Base-by-base conservation (phyloP, 1,140 invertebrate species). In the Drosophila parabipectinata region DNA sequence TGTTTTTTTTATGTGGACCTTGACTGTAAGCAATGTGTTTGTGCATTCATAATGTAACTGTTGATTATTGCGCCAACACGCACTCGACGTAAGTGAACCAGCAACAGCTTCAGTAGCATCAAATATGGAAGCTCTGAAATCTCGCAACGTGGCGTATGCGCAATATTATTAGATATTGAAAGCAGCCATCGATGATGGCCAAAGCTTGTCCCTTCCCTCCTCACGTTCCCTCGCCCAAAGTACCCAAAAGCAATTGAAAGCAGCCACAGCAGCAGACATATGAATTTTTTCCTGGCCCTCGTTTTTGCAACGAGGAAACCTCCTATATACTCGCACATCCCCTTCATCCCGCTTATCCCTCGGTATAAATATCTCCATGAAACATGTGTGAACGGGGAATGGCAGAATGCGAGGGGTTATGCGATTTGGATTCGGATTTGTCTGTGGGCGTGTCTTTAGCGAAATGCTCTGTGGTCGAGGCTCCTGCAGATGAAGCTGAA, bases 101-200 rank as follows among this genome's bases (percentile, higher is more conserved):
- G 64, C 66, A 75, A 53, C 73, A 81, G 55, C 57, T 60, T 50
- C 67, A 61, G 24, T 51, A 59, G 61, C 72, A 53, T 28, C 44
- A 44, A 59, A 52, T 58, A 48, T 34, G 18, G 45, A 61, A 24
- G 44, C 44, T 47, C 44, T 63, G 30, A 39, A 63, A 61, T 66
- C 83, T 55, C 66, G 73, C 83, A 87, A 73, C 62, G 48, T 75
- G 72, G 82, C 82, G 83, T 85, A 85, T 85, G 74, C 78, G 82
- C 82, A 88, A 88, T 87, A 88, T 82, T 85, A 85, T 85, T 78
- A 82, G 78, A 87, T 85, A 85, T 85, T 85, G 82, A 85, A 85
- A 85, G 71, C 82, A 82, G 82, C 69, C 82, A 81, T 87, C 74
- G 82, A 87, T 77, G 72, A 59, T 67, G 74, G 62, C 64, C 52